Evolutionary conservation across 2,888 invertebrate species (phyloP).

Genomic region (Perizoma flavofasciatum): DNA sequence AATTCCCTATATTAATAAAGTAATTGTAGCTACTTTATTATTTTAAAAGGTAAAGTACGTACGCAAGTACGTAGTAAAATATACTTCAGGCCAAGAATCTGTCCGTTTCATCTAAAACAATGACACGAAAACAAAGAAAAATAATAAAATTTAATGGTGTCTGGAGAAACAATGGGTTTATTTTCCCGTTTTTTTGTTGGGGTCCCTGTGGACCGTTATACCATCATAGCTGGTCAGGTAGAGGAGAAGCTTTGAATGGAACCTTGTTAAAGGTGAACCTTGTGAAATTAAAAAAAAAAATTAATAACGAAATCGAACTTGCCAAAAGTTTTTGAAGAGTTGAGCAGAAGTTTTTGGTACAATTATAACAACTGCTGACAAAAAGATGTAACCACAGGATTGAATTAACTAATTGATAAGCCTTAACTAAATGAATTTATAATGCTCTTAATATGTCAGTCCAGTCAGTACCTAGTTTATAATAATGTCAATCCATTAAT

Average conservation of each 20-base stretch:
- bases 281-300: no score
- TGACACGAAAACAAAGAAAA: constrained; percentile 33
- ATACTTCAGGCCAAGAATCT: neutral
- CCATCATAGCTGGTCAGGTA: constrained; percentile 56
- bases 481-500: no score
- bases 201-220: constrained; percentile 62
- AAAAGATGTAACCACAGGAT: neutral
- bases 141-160: constrained; percentile 55
- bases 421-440: neutral
- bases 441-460: no score
- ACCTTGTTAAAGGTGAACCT: no score
- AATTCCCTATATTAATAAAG: no score
- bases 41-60: no score
- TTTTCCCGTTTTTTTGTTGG: constrained; percentile 53
- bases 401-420: neutral
- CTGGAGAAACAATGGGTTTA: constrained; percentile 62
- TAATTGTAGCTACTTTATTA: no score
- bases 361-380: no score
- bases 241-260: constrained; percentile 45
- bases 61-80: neutral
- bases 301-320: constrained; percentile 1
- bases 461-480: no score
- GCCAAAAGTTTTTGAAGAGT: no score
- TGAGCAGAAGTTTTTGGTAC: no score
- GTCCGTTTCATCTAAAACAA: constrained; percentile 30